phyloP scores from a whole-genome alignment of 2,888 invertebrate genomes.

The Gari tellinella region DNA sequence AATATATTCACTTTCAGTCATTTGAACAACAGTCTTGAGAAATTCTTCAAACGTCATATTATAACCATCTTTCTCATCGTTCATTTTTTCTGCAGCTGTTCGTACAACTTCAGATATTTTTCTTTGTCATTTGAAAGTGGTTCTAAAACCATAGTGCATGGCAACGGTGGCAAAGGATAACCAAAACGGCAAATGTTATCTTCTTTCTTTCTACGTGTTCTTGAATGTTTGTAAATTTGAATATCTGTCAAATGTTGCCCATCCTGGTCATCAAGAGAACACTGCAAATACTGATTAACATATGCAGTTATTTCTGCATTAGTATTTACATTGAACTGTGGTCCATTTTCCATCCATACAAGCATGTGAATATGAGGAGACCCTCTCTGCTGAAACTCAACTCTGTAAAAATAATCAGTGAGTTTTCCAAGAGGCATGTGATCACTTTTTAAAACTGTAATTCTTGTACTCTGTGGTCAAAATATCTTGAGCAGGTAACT shows the following conservation, averaged over 20 bases:
- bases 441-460: slow-evolving; percentile 41
- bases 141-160: slow-evolving; percentile 6
- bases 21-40: background rate
- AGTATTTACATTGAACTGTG: slow-evolving; percentile 31
- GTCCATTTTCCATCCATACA: slow-evolving; percentile 49
- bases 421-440: slow-evolving; percentile 45
- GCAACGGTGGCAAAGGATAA: slow-evolving; percentile 5
- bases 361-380: slow-evolving; percentile 62
- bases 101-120: slow-evolving; percentile 2
- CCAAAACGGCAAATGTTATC: slow-evolving; percentile 11
- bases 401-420: slow-evolving; percentile 21
- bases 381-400: slow-evolving; percentile 38
- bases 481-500: slow-evolving; percentile 53
- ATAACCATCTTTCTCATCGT: slow-evolving; percentile 8
- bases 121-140: slow-evolving; percentile 10
- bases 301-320: slow-evolving; percentile 28
- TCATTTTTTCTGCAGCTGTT: background rate
- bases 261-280: slow-evolving; percentile 14
- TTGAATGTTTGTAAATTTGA: slow-evolving; percentile 22
- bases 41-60: slow-evolving; percentile 7
- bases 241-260: background rate
- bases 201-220: slow-evolving; percentile 21
- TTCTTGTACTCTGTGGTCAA: slow-evolving; percentile 46
- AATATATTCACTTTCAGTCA: slow-evolving; percentile 7
- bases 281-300: slow-evolving; percentile 47